Evolutionary conservation across 2,113 vertebrate genomes (phyloP), one percentile per base, ranked within the genome.

Genomic region (Thomomys bottae): DNA sequence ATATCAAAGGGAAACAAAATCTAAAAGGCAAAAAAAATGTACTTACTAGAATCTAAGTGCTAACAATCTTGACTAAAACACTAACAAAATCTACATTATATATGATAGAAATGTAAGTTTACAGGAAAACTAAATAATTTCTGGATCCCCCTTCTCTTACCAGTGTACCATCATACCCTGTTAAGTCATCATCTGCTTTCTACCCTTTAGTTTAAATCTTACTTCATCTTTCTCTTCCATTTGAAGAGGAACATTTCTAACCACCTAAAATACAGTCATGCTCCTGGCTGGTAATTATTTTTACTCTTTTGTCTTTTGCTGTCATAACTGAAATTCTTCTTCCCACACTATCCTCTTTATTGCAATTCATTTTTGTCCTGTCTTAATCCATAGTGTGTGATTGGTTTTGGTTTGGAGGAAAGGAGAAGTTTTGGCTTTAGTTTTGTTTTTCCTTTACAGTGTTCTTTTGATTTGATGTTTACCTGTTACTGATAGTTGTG

Each of bases 191-290:
- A 64, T 66, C 68, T 59, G 80, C 23, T 38, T 6, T 30, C 82
- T 73, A 80, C 17, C 42, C 36, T 85, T 8, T 77, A 89, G 42
- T 57, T 90, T 71, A 91, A 82, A 84, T 73, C n/a, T 78, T 63
- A 77, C 36, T 64, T 77, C 36, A 81, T 20, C 26, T 34, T 75
- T 91, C 40, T 68, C 83, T 14, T 92, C 66, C 88, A 79, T 54
- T 67, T 28, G 38, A 88, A 73, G 42, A 34, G 81, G 64, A 86
- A 49, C 23, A 72, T 75, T 78, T 84, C 61, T 54, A 30, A 36
- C 40, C 3, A 91, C 5, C 14, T n/a, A 36, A 72, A 78, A 93
- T 79, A 94, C 90, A 94, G 89, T 30, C 18, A 90, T 93, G 84
- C 34, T 93, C 8, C 54, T 85, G 59, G 12, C 18, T 79, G 6